A percentile compares a stretch with the other conserved stretches of the same genome.
These are phyloP conservation scores for Anguilla pacifica DNA, from an alignment of 2,797 vertebrate species.

Conservation along the genomic window DNA sequence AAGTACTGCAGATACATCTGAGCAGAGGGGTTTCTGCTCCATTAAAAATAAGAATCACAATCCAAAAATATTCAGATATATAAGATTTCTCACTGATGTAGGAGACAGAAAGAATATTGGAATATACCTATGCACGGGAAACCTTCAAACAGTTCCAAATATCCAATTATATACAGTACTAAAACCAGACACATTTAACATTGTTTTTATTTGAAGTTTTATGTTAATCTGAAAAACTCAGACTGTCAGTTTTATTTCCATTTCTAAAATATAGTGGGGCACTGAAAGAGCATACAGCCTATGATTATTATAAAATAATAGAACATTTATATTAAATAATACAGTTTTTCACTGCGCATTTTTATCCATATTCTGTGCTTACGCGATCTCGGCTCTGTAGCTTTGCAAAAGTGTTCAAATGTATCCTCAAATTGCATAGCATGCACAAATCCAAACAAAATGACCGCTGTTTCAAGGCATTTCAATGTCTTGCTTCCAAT, in stretches of 20 bases:
- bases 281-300: conserved; percentile 1
- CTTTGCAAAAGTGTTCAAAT: neutral
- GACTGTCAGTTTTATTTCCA: neutral
- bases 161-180: neutral
- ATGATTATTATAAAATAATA: conserved; percentile 17
- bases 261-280: conserved; percentile 33
- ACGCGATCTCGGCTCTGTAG: neutral
- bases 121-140: neutral
- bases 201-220: conserved; percentile 52
- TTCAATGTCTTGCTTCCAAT: neutral
- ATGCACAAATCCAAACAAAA: neutral
- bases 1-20: neutral
- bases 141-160: neutral
- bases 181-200: neutral
- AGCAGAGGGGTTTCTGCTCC: neutral
- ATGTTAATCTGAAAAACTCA: conserved; percentile 40
- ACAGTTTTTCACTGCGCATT: neutral
- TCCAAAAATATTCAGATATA: neutral
- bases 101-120: neutral
- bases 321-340: neutral
- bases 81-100: neutral
- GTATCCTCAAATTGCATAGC: neutral
- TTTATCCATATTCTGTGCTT: neutral
- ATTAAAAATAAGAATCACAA: conserved; percentile 17
- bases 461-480: neutral